Evolutionary conservation across 30 jellyfish, hydroid and myxozoan species (phyloP).

Genomic region (Aurelia sp.): DNA sequence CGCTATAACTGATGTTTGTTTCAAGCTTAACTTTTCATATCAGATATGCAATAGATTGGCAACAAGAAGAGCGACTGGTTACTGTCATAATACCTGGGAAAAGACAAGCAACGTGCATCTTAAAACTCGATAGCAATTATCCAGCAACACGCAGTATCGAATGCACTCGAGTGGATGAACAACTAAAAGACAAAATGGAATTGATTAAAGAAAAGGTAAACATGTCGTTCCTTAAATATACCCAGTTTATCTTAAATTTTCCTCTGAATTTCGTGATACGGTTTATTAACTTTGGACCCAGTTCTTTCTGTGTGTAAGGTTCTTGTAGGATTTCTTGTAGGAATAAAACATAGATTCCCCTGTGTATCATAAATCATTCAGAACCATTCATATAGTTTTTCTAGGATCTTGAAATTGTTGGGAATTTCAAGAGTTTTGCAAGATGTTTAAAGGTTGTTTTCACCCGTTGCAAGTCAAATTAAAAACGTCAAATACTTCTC

Average conservation of each 20-base stretch:
- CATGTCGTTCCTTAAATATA: background rate
- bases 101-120: conserved; percentile 14
- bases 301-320: too few species aligned
- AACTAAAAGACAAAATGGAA: conserved; percentile 12
- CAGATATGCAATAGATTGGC: conserved; percentile 63
- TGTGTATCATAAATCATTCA: too few species aligned
- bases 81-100: conserved; percentile 51
- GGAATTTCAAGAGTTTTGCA: too few species aligned
- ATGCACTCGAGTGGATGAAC: conserved; percentile 35
- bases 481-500: background rate
- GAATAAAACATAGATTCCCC: too few species aligned
- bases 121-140: conserved; percentile 11
- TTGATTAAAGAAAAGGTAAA: background rate
- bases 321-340: too few species aligned
- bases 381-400: too few species aligned
- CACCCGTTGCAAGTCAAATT: background rate
- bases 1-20: background rate
- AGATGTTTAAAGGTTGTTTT: too few species aligned
- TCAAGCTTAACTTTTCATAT: background rate
- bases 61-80: conserved; percentile 38
- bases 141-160: conserved; percentile 18
- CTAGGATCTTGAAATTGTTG: too few species aligned
- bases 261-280: too few species aligned
- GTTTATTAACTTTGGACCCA: too few species aligned
- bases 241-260: background rate